phyloP scores from a whole-genome alignment of 2,797 vertebrate genomes.

The Knipowitschia caucasica region DNA sequence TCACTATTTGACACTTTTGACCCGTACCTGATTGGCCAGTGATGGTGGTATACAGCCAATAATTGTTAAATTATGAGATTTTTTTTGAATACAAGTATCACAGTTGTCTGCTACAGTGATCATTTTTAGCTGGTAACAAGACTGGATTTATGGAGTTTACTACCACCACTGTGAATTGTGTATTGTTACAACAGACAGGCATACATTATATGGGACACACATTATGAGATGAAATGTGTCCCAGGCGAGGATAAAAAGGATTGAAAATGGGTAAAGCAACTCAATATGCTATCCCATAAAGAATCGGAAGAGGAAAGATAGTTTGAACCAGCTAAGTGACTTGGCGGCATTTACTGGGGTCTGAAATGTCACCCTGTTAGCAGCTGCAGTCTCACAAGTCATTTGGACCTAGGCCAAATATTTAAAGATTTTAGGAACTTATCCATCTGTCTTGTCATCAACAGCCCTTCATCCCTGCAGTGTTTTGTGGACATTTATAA shows the following conservation, averaged over 20 bases:
- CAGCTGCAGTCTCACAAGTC: conserved; percentile 44
- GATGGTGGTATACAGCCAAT: no score
- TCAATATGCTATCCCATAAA: neutral
- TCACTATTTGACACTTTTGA: no score
- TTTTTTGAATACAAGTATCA: no score
- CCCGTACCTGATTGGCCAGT: no score
- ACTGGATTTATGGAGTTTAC: neutral
- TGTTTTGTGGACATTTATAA: conserved; percentile 1
- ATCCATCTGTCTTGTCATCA: conserved; percentile 27
- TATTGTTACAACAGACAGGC: neutral
- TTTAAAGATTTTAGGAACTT: conserved; percentile 35
- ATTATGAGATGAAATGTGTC: neutral
- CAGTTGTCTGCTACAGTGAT: no score
- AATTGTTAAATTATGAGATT: no score
- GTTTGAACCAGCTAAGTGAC: neutral
- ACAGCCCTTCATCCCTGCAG: conserved; percentile 16
- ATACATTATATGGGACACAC: neutral
- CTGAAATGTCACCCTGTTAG: conserved; percentile 17
- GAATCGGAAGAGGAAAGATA: neutral
- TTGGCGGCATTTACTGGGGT: conserved; percentile 1
- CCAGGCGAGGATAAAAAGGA: neutral
- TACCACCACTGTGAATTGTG: no score
- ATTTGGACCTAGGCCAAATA: conserved; percentile 46
- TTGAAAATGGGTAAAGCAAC: neutral
- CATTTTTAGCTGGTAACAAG: neutral